Conservation (phyloP, 2,888 invertebrate genomes). For the Corbicula japonica region DNA sequence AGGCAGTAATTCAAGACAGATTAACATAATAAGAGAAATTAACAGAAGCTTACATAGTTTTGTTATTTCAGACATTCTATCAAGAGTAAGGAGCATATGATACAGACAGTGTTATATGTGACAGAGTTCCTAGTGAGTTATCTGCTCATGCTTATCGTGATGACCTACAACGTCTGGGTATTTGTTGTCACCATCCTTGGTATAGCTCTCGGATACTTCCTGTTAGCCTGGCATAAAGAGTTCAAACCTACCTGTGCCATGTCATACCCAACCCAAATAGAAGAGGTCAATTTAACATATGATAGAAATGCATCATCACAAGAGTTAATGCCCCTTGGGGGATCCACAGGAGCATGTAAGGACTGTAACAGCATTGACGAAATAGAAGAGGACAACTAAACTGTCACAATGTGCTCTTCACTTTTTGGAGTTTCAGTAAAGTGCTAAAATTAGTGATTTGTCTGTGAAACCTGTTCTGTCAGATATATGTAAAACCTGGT, state of each 20-base stretch:
- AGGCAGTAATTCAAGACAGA: background rate
- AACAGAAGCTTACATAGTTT: background rate
- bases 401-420: background rate
- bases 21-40: background rate
- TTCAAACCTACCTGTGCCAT: slow-evolving; percentile 33
- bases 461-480: no score
- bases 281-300: slow-evolving; percentile 15
- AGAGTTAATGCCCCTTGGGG: slow-evolving; percentile 55
- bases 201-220: slow-evolving; percentile 61
- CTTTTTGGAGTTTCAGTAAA: background rate
- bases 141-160: slow-evolving; percentile 71
- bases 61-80: slow-evolving; percentile 67
- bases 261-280: no score
- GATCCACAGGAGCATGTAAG: slow-evolving; percentile 18
- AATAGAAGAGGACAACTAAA: slow-evolving; percentile 32
- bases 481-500: no score
- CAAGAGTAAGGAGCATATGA: slow-evolving; percentile 69
- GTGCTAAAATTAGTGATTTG: background rate
- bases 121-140: slow-evolving; percentile 69
- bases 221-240: slow-evolving; percentile 59
- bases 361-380: slow-evolving; percentile 35
- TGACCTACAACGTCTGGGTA: slow-evolving; percentile 74
- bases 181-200: slow-evolving; percentile 63
- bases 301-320: slow-evolving; percentile 49
- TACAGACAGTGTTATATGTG: slow-evolving; percentile 69